Evolutionary conservation across 2,888 invertebrate species (phyloP), one percentile per base, ranked within the genome.

Genomic region (Noctua pronuba): DNA sequence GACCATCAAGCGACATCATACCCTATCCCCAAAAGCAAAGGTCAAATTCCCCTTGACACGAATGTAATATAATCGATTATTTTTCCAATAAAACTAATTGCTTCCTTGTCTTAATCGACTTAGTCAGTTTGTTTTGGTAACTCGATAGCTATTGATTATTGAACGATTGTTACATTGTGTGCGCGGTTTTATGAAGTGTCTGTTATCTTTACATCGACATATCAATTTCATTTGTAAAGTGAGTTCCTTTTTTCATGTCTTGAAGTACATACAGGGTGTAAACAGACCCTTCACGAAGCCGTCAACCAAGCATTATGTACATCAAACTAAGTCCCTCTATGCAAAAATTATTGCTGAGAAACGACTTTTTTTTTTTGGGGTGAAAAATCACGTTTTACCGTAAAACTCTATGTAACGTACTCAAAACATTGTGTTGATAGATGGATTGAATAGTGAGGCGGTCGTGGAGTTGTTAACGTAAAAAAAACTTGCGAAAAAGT

Each of bases 71-170:
- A 72, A 85, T 86, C 67, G 83, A 71, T 82, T 68, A 65, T 87
- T 82, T 82, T 80, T 85, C 83, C 77, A 77, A 85, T 82, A 88
- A 75, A 83, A 76, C 79, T 88, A 85, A 88, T 87, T 87, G 85
- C 82, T 72, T 68, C 62, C 79, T 75, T 80, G 77, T 86, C 85
- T 76, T 79, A 80, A 81, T 86, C 71, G 84, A 76, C 67, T 86
- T 73, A 67, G 70, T 81, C 73, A 70, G 79, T 84, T 82, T 84
- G 87, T 87, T 82, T 78, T 79, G 80, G 87, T 84, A 87, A 88
- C 77, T 82, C 67, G 82, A 87, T 87, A 74, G 75, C 55, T 77
- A 88, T 84, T 69, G 73, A 88, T 87, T 84, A 78, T 75, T 79
- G 55, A 73, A 52, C 65, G 35, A 75, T 77, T 80, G 41, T 71